A percentile compares a stretch with the other conserved stretches of the same genome.
These are phyloP conservation scores for Calameuta idolon DNA, from an alignment of 2,888 invertebrate genomes.

Conservation along the genomic window DNA sequence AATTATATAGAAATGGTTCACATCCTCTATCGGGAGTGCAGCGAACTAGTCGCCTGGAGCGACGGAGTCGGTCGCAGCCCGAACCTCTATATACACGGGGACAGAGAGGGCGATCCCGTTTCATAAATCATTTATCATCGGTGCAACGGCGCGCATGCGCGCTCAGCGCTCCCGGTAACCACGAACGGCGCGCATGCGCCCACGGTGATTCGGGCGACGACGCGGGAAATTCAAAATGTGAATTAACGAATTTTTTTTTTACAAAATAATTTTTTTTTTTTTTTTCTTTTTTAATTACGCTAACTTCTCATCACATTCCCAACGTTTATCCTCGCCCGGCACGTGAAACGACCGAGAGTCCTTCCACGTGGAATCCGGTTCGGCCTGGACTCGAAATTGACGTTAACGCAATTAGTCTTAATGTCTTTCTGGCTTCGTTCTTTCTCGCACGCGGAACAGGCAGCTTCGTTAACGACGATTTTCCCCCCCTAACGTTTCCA, in stretches of 20 bases:
- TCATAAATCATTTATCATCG: constrained; percentile 43
- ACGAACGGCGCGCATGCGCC: no score
- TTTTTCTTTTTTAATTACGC: no score
- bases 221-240: no score
- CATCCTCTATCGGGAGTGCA: background rate
- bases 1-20: background rate
- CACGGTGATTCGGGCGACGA: no score
- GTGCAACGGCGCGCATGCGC: constrained; percentile 1
- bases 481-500: no score
- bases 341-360: no score
- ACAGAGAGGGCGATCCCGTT: constrained; percentile 42
- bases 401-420: constrained; percentile 1
- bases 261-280: no score
- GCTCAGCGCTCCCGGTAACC: background rate
- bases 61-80: background rate
- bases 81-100: background rate
- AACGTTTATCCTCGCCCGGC: no score
- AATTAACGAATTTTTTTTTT: no score
- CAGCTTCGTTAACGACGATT: background rate
- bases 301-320: no score
- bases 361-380: no score
- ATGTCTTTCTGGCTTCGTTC: background rate
- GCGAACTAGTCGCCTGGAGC: background rate
- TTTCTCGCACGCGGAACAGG: background rate
- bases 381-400: background rate